phyloP scores from a whole-genome alignment of 2,113 vertebrate genomes.

The Halcyon senegalensis region DNA sequence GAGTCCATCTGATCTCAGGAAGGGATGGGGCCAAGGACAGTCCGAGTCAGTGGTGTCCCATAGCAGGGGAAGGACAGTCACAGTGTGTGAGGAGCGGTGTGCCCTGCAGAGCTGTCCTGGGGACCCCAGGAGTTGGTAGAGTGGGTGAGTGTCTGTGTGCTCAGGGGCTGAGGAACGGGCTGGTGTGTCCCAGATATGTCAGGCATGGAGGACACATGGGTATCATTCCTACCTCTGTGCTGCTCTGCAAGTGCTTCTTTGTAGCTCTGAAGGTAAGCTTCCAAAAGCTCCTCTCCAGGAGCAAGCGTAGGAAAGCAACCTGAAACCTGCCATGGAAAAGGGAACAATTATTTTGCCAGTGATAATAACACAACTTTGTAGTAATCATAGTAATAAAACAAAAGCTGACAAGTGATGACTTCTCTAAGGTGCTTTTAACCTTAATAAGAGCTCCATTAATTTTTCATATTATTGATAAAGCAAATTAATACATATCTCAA shows the following conservation, averaged over 20 bases:
- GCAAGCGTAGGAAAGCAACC: not conserved
- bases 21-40: not conserved
- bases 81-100: not conserved
- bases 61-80: not conserved
- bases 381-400: slow-evolving; percentile 39
- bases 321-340: slow-evolving; percentile 4
- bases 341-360: not conserved
- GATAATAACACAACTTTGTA: slow-evolving; percentile 17
- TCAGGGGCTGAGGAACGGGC: not conserved
- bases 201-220: not conserved
- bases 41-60: not conserved
- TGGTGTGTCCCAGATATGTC: not conserved
- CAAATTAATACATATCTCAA: slow-evolving; percentile 55
- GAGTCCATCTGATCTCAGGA: not conserved
- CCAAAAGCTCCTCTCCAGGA: not conserved
- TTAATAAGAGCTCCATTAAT: slow-evolving; percentile 68
- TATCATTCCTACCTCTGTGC: not conserved
- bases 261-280: not conserved
- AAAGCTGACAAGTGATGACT: slow-evolving; percentile 14
- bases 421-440: slow-evolving; percentile 63
- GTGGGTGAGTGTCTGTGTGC: accelerated
- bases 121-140: not conserved
- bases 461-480: slow-evolving; percentile 70
- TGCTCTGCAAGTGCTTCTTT: not conserved
- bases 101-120: not conserved